Percentiles rank a stretch among this genome's conserved stretches.
Evolutionary conservation across 2,797 vertebrate genomes (phyloP).

Genomic region (Momotus momota): DNA sequence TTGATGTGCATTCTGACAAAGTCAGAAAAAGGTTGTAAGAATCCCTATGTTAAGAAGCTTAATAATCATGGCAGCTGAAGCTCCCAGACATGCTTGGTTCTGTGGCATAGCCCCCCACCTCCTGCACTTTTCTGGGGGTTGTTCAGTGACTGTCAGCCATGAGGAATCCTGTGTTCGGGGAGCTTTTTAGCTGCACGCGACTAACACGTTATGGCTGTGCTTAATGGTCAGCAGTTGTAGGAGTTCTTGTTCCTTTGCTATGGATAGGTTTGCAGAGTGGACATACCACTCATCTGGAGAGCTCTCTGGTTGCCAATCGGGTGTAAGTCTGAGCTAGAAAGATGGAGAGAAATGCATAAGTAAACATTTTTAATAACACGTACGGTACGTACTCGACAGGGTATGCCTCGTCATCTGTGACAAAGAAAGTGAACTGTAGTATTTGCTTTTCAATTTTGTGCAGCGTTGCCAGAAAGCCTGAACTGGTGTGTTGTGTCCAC

Average conservation of each 20-base stretch:
- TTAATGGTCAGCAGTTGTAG: background rate
- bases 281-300: background rate
- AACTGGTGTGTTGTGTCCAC: constrained; percentile 91
- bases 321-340: background rate
- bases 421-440: background rate
- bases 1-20: background rate
- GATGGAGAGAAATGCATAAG: background rate
- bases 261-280: background rate
- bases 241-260: background rate
- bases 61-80: background rate
- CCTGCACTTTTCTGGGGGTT: background rate
- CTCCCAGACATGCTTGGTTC: background rate
- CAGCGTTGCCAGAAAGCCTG: constrained; percentile 80
- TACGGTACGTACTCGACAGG: background rate
- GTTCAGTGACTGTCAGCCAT: background rate
- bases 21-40: background rate
- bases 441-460: background rate
- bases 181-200: background rate
- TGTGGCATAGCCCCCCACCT: background rate
- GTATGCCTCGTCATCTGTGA: background rate
- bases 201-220: background rate
- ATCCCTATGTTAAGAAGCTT: background rate
- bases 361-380: background rate
- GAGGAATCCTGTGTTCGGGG: background rate
- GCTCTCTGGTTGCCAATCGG: background rate